Percentiles rank a stretch among this genome's conserved stretches.
Conservation (phyloP, 2,888 invertebrate species). For the Drosophila bunnanda region DNA sequence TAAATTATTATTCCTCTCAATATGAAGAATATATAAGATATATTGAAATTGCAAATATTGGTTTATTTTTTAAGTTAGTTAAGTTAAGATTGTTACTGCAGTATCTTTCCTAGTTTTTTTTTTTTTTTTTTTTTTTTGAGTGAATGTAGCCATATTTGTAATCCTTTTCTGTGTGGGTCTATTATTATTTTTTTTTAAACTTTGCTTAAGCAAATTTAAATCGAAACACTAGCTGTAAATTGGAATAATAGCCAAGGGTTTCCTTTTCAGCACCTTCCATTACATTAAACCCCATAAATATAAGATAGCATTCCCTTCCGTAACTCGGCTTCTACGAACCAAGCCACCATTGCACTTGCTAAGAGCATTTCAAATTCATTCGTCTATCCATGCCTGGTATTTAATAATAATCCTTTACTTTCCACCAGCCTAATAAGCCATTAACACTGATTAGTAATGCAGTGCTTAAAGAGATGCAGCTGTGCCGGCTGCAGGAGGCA, state of each 20-base stretch:
- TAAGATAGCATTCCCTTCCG: not conserved
- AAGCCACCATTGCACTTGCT: conserved; percentile 2
- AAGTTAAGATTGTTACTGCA: too few relatives aligned
- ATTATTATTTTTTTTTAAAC: too few relatives aligned
- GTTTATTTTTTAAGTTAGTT: too few relatives aligned
- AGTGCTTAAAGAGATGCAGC: conserved; percentile 38
- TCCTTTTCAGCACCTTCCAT: not conserved
- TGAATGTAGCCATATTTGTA: too few relatives aligned
- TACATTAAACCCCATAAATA: not conserved
- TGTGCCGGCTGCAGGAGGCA: conserved; percentile 31
- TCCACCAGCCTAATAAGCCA: conserved; percentile 46
- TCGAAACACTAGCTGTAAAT: not conserved
- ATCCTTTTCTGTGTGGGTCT: too few relatives aligned
- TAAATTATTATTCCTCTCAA: too few relatives aligned
- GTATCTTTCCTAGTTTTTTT: too few relatives aligned
- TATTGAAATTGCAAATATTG: too few relatives aligned
- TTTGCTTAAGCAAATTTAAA: too few relatives aligned
- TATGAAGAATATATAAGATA: too few relatives aligned
- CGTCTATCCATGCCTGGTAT: not conserved
- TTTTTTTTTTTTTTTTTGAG: too few relatives aligned
- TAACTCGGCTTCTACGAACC: not conserved
- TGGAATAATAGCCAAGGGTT: not conserved
- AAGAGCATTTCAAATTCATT: conserved; percentile 10
- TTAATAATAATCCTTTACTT: conserved; percentile 5
- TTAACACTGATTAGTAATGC: conserved; percentile 69